Evolutionary conservation across 2,888 invertebrate genomes (phyloP).

Genomic region (Gasteruption jaculator): DNA sequence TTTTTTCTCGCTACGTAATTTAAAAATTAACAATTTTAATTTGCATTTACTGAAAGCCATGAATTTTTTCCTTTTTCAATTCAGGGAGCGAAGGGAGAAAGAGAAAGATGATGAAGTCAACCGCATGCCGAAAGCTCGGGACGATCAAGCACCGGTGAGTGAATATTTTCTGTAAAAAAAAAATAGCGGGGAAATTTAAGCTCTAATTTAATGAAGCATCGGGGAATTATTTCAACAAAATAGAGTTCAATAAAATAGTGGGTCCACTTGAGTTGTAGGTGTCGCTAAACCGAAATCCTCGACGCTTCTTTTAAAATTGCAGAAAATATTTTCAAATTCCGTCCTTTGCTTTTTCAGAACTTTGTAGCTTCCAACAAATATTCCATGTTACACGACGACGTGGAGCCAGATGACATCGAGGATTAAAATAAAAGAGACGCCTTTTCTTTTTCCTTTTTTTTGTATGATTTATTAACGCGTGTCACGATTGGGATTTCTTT

Average conservation of each 20-base stretch:
- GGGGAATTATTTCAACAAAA: no score
- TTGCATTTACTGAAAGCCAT: no score
- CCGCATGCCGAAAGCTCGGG: conserved; percentile 68
- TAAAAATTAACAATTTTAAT: neutral
- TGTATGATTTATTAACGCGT: no score
- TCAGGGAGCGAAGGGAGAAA: conserved; percentile 39
- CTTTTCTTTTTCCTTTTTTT: no score
- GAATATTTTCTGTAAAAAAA: conserved; percentile 8
- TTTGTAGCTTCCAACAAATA: conserved; percentile 75
- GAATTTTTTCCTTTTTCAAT: conserved; percentile 9
- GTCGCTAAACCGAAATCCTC: no score
- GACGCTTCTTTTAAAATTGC: no score
- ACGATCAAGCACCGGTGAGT: conserved; percentile 69
- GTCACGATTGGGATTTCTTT: no score
- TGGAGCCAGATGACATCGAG: conserved; percentile 55
- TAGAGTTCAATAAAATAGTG: no score
- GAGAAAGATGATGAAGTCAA: conserved; percentile 51
- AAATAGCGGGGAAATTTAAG: neutral
- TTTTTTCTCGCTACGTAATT: neutral
- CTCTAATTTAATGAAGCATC: neutral
- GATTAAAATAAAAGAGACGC: no score
- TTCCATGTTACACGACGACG: conserved; percentile 67
- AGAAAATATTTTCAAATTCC: no score
- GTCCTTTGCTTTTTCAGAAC: conserved; percentile 56
- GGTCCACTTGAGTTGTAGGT: no score